Percentiles rank a stretch among this genome's conserved stretches.
Evolutionary conservation across 2,888 invertebrate species (phyloP).

Genomic region (Macrophya alboannulata): DNA sequence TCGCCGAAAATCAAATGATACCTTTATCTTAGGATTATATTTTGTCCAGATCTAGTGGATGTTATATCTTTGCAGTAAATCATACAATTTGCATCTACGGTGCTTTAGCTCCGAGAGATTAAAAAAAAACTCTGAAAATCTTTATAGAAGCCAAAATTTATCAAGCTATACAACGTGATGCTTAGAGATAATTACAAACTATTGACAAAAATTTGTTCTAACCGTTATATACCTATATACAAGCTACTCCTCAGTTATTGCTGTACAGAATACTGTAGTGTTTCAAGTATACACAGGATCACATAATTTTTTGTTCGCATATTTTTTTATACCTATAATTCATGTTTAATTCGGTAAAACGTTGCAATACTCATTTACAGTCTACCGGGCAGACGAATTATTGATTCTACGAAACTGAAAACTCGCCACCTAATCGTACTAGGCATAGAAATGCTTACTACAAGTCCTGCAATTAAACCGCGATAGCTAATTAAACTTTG

Average conservation of each 20-base stretch:
- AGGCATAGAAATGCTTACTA: background rate
- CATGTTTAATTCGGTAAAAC: background rate
- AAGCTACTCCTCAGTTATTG: conserved; percentile 64
- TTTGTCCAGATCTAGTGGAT: background rate
- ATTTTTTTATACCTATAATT: background rate
- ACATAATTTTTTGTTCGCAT: conserved; percentile 24
- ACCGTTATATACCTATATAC: conserved; percentile 23
- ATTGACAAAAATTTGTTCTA: conserved; percentile 15
- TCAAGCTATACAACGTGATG: background rate
- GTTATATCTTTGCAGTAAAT: background rate
- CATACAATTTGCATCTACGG: background rate
- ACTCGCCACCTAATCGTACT: background rate
- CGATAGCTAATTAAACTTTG: background rate
- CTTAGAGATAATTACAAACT: background rate
- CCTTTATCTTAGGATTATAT: conserved; percentile 19
- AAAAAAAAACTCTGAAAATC: background rate
- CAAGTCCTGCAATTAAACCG: background rate
- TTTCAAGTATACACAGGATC: conserved; percentile 52
- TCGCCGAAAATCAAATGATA: conserved; percentile 1
- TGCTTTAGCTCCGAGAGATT: background rate
- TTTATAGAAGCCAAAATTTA: background rate
- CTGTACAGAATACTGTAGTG: conserved; percentile 72
- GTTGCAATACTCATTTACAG: background rate
- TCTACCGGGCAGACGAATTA: background rate
- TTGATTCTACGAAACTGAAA: background rate